Evolutionary conservation across 2,797 vertebrate genomes (phyloP), one percentile per base, ranked within the genome.

Genomic region (Rhinophrynus dorsalis): DNA sequence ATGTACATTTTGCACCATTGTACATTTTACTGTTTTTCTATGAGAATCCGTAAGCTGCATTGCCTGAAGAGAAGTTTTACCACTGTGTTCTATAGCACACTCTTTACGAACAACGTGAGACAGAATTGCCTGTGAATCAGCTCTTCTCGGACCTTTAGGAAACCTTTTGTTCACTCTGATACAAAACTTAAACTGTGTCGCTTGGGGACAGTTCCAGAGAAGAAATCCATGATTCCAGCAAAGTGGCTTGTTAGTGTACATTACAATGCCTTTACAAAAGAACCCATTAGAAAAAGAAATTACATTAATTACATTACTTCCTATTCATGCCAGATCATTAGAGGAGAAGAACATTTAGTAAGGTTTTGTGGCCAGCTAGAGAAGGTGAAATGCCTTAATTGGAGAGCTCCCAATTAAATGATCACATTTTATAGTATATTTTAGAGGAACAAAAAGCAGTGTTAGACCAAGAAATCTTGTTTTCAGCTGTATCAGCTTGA

Each of bases 361-460:
- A 29, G 15, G n/a, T 52, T 5, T 15, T 29, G 21, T 13, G 20
- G 30, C 5, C n/a, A 18, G 52, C 17, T 40, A 24, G 15, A 58
- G 32, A 58, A 58, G 33, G 33, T 57, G 24, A 26, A 58, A 37
- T 15, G 20, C 55, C 26, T 58, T 56, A 35, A 38, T 58, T 58
- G 33, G 21, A 40, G 6, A 18, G 15, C 35, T 26, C 55, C 21
- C 15, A 56, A 37, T 40, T n/a, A 58, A 13, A 12, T 38, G 10
- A 38, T 24, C 17, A 15, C 5, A 13, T 21, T 13, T 15, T 54
- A 13, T 13, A 58, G n/a, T n/a, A n/a, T n/a, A n/a, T n/a, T n/a
- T n/a, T n/a, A n/a, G n/a, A n/a, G n/a, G n/a, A n/a, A n/a, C n/a
- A n/a, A n/a, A n/a, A n/a, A n/a, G n/a, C n/a, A n/a, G n/a, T n/a